phyloP scores from a whole-genome alignment of 35 echinoderm and acorn worm genomes.

The Acanthaster planci region DNA sequence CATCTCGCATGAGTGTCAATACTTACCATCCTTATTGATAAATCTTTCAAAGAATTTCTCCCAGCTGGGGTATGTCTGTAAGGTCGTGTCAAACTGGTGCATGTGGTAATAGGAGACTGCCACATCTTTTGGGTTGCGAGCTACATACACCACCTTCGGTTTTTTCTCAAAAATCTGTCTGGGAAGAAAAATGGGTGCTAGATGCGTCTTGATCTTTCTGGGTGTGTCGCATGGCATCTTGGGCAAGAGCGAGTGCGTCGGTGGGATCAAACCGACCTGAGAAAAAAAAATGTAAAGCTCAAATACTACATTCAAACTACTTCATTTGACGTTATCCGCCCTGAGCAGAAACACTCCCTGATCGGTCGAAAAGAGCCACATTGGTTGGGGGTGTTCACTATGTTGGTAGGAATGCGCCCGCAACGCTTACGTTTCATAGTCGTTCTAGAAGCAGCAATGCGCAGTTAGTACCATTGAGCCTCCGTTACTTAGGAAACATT shows the following conservation, averaged over 20 bases:
- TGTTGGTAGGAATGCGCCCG: no score
- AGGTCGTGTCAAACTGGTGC: constrained; percentile 27
- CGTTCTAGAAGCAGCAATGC: no score
- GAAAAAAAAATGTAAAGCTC: no score
- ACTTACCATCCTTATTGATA: constrained; percentile 26
- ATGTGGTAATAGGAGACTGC: constrained; percentile 39
- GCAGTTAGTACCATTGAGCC: no score
- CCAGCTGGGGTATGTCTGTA: constrained; percentile 32
- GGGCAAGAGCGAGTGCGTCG: constrained; percentile 6
- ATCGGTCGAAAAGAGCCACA: no score
- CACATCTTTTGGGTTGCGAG: constrained; percentile 41
- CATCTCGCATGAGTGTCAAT: no score
- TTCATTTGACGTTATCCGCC: no score
- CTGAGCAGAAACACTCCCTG: no score
- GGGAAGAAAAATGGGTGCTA: not conserved
- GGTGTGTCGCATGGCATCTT: not conserved
- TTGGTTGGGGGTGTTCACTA: no score
- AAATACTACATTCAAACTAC: no score
- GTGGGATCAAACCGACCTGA: constrained; percentile 27
- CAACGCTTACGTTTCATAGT: no score
- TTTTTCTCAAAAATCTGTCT: constrained; percentile 34
- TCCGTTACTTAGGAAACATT: no score
- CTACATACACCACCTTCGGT: constrained; percentile 30
- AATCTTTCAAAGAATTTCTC: constrained; percentile 32
- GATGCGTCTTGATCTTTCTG: constrained; percentile 40